Conservation (phyloP, 37 sponge, comb jelly and placozoan genomes). For the Beroe forskalii region DNA sequence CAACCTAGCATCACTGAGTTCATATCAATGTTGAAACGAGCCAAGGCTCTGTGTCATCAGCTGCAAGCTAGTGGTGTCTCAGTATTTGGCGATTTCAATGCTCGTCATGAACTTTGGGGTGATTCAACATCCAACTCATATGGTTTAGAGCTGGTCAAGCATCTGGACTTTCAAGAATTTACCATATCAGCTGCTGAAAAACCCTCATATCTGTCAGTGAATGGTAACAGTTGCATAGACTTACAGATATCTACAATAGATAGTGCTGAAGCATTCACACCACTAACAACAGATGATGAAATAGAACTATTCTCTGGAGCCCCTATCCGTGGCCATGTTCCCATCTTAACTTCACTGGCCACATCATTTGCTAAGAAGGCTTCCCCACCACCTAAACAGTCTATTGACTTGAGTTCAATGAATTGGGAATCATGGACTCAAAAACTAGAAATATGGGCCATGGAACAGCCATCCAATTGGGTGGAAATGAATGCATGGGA, state of each 20-base stretch:
- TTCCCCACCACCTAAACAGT: background rate
- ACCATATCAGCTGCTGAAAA: background rate
- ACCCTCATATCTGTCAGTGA: background rate
- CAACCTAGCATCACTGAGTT: background rate
- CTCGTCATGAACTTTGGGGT: background rate
- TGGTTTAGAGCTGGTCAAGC: background rate
- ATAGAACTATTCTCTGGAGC: background rate
- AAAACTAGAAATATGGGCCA: background rate
- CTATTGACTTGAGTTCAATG: background rate
- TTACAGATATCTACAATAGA: too few species aligned
- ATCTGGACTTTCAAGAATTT: background rate
- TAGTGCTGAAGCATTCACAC: too few species aligned
- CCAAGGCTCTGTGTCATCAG: background rate
- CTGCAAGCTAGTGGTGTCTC: background rate
- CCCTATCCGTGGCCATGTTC: conserved; percentile 8
- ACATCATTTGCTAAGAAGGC: background rate
- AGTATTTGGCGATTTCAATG: background rate
- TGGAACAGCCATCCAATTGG: background rate
- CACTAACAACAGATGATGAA: background rate
- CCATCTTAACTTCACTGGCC: background rate
- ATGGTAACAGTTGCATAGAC: background rate
- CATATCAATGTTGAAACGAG: background rate
- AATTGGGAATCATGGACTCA: background rate
- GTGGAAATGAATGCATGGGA: background rate
- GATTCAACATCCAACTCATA: background rate